Conservation (phyloP, 2,113 vertebrate species). For the Grus americana region DNA sequence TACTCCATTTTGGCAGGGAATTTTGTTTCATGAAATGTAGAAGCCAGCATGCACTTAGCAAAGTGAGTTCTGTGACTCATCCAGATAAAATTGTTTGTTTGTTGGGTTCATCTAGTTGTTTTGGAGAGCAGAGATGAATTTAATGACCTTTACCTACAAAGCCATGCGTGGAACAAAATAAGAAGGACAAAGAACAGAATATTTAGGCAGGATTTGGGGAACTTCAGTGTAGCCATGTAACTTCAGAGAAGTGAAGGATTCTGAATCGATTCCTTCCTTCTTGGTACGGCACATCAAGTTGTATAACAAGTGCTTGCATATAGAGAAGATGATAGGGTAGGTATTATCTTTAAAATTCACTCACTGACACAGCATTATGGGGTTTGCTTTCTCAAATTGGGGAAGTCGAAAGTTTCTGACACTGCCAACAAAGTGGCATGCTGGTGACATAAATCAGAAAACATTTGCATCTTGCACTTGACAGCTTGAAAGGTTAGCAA, state of each 20-base stretch:
- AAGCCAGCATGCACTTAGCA: neutral
- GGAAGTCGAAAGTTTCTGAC: neutral
- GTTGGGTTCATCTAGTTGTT: neutral
- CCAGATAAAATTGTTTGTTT: neutral
- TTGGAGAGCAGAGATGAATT: neutral
- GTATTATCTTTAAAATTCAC: neutral
- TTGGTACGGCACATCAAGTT: neutral
- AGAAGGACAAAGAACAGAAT: neutral
- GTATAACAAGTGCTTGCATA: neutral
- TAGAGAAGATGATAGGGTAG: neutral
- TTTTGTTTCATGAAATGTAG: neutral
- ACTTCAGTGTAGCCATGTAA: neutral
- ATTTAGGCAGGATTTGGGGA: neutral
- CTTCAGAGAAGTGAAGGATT: neutral
- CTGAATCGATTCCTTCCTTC: neutral
- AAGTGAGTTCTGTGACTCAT: neutral
- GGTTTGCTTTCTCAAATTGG: neutral
- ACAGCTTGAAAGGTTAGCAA: neutral
- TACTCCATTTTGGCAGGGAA: neutral
- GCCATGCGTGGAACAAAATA: neutral
- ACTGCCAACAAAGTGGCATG: neutral
- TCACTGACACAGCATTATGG: neutral
- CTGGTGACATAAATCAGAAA: neutral
- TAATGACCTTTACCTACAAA: neutral
- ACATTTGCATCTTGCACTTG: neutral